These are phyloP conservation scores for Spondyliosoma cantharus DNA, from an alignment of 2,797 vertebrate species.

Conservation along the genomic window DNA sequence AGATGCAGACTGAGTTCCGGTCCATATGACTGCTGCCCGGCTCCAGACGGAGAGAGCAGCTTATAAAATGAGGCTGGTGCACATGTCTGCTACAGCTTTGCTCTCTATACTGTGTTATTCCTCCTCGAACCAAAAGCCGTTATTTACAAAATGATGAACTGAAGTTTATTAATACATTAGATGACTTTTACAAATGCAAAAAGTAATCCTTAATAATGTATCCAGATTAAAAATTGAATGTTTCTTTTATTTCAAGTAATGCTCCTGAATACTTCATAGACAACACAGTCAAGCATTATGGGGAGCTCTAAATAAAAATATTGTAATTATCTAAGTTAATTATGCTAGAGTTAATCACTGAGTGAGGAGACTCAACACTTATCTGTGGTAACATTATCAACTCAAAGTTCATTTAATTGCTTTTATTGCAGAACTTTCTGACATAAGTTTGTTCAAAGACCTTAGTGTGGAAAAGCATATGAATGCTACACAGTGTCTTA, in stretches of 20 bases:
- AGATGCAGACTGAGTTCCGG: slow-evolving; percentile 27
- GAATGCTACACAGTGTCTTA: too few species aligned
- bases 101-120: neutral
- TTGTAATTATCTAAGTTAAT: neutral
- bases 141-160: neutral
- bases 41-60: slow-evolving; percentile 20
- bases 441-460: too few species aligned
- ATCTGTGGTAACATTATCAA: neutral
- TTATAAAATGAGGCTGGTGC: slow-evolving; percentile 4
- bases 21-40: slow-evolving; percentile 13
- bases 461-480: too few species aligned
- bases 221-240: neutral
- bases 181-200: neutral
- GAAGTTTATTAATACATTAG: neutral
- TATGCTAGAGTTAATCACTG: neutral
- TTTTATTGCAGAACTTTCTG: neutral
- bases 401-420: neutral
- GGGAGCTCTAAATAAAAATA: neutral
- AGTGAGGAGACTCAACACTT: neutral
- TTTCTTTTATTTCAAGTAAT: neutral
- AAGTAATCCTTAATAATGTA: neutral
- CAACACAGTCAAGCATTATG: too few species aligned
- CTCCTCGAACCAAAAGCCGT: neutral
- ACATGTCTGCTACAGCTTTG: slow-evolving; percentile 1
- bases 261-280: neutral